Evolutionary conservation across 53 echinoderm and acorn worm genomes (phyloP).

Genomic region (Crossaster papposus): DNA sequence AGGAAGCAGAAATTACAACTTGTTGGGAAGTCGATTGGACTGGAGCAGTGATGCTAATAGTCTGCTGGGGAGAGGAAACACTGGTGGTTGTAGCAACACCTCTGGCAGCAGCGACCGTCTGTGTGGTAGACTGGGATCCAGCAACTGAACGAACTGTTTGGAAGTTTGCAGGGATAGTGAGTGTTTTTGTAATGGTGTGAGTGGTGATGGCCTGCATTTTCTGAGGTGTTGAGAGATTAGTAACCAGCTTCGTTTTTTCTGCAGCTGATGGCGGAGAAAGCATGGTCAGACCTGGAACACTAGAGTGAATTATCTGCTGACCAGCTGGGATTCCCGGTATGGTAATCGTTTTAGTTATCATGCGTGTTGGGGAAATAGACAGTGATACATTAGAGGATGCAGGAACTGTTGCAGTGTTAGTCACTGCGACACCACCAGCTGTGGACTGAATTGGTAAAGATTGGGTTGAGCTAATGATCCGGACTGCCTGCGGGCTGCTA

Average conservation of each 20-base stretch:
- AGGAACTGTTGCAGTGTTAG: conserved; percentile 8
- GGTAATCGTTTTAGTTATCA: conserved; percentile 45
- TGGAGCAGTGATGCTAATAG: background rate
- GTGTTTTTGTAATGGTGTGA: conserved; percentile 2
- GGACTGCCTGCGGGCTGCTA: conserved; percentile 17
- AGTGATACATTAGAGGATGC: conserved; percentile 7
- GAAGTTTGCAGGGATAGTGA: conserved; percentile 23
- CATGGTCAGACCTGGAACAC: conserved; percentile 15
- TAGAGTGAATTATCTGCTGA: conserved; percentile 31
- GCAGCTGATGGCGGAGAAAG: background rate
- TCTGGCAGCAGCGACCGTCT: background rate
- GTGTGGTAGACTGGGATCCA: background rate
- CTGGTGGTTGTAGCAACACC: background rate
- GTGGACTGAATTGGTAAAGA: background rate
- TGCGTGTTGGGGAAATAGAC: conserved; percentile 16
- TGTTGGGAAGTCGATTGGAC: background rate
- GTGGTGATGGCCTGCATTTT: conserved; percentile 21
- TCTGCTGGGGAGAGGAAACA: conserved; percentile 27
- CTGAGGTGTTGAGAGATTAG: conserved; percentile 18
- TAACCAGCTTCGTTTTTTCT: conserved; percentile 6
- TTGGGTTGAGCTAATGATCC: conserved; percentile 17
- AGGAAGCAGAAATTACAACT: background rate
- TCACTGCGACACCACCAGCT: background rate
- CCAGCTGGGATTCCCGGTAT: conserved; percentile 16
- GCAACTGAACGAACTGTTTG: conserved; percentile 36